A percentile compares a stretch with the other conserved stretches of the same genome.
Evolutionary conservation across 2,113 vertebrate genomes (phyloP).

Genomic region (Phyllostomus hastatus): DNA sequence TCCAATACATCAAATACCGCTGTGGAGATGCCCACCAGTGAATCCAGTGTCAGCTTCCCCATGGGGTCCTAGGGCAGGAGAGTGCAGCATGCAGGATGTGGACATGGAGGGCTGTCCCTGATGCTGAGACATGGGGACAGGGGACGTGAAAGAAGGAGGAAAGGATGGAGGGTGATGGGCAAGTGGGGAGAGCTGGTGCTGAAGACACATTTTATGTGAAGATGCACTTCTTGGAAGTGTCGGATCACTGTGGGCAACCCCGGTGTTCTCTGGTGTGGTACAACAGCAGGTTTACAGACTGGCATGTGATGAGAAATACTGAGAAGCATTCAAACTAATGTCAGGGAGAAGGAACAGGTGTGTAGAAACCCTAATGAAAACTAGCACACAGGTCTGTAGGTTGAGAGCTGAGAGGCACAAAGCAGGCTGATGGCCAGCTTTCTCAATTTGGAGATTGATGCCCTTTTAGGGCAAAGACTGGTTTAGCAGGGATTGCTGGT

Average conservation of each 20-base stretch:
- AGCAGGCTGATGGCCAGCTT: not conserved
- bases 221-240: not conserved
- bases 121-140: accelerated
- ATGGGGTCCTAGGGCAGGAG: not conserved
- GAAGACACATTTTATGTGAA: not conserved
- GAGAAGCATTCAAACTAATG: not conserved
- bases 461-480: not conserved
- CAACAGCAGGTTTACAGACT: not conserved
- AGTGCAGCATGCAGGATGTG: not conserved
- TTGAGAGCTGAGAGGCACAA: not conserved
- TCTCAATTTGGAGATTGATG: not conserved
- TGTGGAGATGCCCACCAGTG: not conserved
- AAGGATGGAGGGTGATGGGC: not conserved
- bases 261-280: not conserved
- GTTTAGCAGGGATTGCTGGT: not conserved
- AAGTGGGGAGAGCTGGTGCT: not conserved
- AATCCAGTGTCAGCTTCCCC: not conserved
- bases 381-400: not conserved
- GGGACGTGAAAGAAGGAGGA: not conserved
- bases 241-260: not conserved
- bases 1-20: not conserved
- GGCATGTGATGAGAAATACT: not conserved
- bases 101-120: not conserved
- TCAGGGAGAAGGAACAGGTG: not conserved
- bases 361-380: not conserved